Conservation (phyloP, 92 coral and sea anemone genomes). For the Parazoanthus atlanticus region DNA sequence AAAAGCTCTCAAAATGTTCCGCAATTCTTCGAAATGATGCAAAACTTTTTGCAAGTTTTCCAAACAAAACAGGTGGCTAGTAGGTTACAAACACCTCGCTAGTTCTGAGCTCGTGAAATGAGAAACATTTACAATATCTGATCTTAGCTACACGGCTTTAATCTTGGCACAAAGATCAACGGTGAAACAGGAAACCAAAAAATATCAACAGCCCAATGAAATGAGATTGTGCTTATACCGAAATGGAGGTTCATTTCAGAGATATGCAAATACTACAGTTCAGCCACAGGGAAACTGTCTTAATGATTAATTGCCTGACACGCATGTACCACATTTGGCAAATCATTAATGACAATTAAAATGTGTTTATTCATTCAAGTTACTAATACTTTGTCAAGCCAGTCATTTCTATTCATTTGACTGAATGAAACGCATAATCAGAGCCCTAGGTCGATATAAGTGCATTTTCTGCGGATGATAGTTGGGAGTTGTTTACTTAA, state of each 20-base stretch:
- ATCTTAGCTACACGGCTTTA: not conserved
- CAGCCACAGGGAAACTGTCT: slow-evolving; percentile 67
- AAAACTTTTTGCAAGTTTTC: slow-evolving; percentile 33
- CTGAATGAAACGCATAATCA: slow-evolving; percentile 42
- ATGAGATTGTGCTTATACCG: slow-evolving; percentile 27
- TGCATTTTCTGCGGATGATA: slow-evolving; percentile 47
- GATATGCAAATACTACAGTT: slow-evolving; percentile 66
- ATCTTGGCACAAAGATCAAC: slow-evolving; percentile 23
- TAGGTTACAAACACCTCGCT: slow-evolving; percentile 21
- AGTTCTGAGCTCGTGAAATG: not conserved
- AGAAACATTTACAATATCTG: not conserved
- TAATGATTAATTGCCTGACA: slow-evolving; percentile 78
- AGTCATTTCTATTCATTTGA: slow-evolving; percentile 51
- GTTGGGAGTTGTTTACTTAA: slow-evolving; percentile 51
- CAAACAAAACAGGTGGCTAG: slow-evolving; percentile 30
- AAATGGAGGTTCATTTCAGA: slow-evolving; percentile 31
- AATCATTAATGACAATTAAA: slow-evolving; percentile 94
- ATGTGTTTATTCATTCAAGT: slow-evolving; percentile 85
- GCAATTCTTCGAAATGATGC: slow-evolving; percentile 13
- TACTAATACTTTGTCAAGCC: slow-evolving; percentile 49
- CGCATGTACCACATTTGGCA: slow-evolving; percentile 87
- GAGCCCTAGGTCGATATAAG: slow-evolving; percentile 47
- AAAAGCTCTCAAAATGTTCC: slow-evolving; percentile 3
- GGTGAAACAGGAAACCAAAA: slow-evolving; percentile 9
- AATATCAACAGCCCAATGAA: slow-evolving; percentile 31